Conservation (phyloP, 35 echinoderm and acorn worm genomes). For the Hemicentrotus pulcherrimus region DNA sequence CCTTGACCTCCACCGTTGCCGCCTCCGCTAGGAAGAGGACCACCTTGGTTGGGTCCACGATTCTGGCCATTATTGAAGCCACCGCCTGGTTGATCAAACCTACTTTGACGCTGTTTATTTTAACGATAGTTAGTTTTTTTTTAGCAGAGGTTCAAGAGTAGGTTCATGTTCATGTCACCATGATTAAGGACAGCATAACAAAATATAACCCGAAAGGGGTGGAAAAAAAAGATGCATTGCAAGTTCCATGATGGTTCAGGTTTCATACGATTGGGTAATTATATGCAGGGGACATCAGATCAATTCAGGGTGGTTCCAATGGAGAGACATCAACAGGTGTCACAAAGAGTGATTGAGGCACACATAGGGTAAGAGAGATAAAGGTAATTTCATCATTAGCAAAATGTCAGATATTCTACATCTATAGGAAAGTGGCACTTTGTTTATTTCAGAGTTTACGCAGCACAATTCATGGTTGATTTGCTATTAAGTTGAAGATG, state of each 20-base stretch:
- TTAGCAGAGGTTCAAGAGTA: neutral
- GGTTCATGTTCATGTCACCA: neutral
- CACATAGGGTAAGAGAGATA: slow-evolving; percentile 14
- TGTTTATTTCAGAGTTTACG: neutral
- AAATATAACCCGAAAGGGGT: neutral
- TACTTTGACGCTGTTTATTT: slow-evolving; percentile 40
- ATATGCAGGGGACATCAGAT: slow-evolving; percentile 30
- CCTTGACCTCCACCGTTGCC: neutral
- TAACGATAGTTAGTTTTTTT: neutral
- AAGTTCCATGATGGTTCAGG: slow-evolving; percentile 7
- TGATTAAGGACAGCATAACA: neutral
- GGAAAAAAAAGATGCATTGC: neutral
- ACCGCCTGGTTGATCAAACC: slow-evolving; percentile 34
- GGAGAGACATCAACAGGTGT: slow-evolving; percentile 7
- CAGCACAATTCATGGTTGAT: slow-evolving; percentile 10
- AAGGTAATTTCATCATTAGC: slow-evolving; percentile 42
- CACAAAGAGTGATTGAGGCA: slow-evolving; percentile 10
- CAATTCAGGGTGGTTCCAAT: slow-evolving; percentile 26
- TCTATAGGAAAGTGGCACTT: slow-evolving; percentile 47
- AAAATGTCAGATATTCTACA: neutral
- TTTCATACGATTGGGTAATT: neutral
- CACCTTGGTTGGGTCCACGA: slow-evolving; percentile 40
- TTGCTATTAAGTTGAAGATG: slow-evolving; percentile 2
- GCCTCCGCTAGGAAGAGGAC: neutral
- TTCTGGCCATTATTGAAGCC: slow-evolving; percentile 44